Percentiles rank a stretch among this genome's conserved stretches.
These are phyloP conservation scores for Oncorhynchus keta DNA, from an alignment of 2,113 vertebrate genomes.

Conservation along the genomic window DNA sequence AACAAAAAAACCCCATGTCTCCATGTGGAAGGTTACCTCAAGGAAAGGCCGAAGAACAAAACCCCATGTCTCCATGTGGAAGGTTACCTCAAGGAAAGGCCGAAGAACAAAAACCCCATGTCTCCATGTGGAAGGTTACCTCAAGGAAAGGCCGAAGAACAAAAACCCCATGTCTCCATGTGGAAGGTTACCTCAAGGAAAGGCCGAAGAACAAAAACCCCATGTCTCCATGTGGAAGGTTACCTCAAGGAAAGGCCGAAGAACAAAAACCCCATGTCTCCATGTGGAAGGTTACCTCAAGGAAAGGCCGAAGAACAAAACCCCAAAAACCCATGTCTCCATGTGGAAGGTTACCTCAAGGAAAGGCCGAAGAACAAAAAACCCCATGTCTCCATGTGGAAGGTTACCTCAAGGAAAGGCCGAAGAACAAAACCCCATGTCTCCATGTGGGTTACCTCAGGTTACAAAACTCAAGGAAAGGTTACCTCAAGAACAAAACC, in stretches of 20 bases:
- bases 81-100: no score
- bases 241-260: no score
- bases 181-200: not conserved
- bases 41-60: not conserved
- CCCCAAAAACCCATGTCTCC: not conserved
- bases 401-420: no score
- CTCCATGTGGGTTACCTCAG: no score
- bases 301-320: not conserved
- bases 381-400: not conserved
- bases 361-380: not conserved
- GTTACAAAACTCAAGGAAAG: no score
- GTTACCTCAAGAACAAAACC: not conserved
- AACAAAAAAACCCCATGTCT: not conserved
- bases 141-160: not conserved
- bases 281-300: not conserved
- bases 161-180: not conserved
- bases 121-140: not conserved
- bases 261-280: not conserved
- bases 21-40: not conserved
- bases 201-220: not conserved
- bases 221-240: not conserved
- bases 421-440: not conserved
- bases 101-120: not conserved
- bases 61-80: not conserved
- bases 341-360: not conserved